Conservation (phyloP, 2,113 vertebrate genomes). For the Archilochus colubris region DNA sequence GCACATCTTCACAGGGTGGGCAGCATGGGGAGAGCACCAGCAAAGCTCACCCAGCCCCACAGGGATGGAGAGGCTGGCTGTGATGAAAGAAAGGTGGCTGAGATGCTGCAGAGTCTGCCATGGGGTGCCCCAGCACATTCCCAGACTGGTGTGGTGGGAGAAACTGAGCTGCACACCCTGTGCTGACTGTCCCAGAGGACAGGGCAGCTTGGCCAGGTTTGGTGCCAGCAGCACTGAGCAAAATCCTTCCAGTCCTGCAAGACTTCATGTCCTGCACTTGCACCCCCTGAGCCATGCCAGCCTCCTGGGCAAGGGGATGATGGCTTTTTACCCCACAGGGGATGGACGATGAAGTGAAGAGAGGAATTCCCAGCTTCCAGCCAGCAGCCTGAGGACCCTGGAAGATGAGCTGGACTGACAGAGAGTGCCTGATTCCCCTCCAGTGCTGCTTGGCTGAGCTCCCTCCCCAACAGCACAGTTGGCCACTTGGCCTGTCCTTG, state of each 20-base stretch:
- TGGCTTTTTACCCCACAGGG: not conserved
- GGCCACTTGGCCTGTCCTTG: not conserved
- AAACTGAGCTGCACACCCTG: fast-evolving
- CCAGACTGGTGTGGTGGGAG: not conserved
- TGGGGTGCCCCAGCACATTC: not conserved
- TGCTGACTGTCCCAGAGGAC: not conserved
- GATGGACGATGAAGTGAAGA: not conserved
- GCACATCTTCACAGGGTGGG: fast-evolving
- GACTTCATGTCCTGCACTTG: not conserved
- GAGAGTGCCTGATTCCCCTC: not conserved
- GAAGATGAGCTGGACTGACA: not conserved
- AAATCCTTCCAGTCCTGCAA: not conserved
- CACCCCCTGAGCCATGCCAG: fast-evolving
- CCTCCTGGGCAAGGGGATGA: not conserved
- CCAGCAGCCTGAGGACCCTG: fast-evolving
- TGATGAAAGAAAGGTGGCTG: not conserved
- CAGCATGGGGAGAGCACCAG: fast-evolving
- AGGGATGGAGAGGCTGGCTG: not conserved
- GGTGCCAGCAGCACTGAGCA: not conserved
- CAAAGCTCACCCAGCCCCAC: not conserved
- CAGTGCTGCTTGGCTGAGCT: not conserved
- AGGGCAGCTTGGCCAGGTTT: not conserved
- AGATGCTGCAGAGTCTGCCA: not conserved
- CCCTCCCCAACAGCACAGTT: fast-evolving
- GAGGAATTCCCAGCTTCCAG: not conserved